phyloP scores from a whole-genome alignment of 2,797 vertebrate species.

The Melanotaenia boesemani region DNA sequence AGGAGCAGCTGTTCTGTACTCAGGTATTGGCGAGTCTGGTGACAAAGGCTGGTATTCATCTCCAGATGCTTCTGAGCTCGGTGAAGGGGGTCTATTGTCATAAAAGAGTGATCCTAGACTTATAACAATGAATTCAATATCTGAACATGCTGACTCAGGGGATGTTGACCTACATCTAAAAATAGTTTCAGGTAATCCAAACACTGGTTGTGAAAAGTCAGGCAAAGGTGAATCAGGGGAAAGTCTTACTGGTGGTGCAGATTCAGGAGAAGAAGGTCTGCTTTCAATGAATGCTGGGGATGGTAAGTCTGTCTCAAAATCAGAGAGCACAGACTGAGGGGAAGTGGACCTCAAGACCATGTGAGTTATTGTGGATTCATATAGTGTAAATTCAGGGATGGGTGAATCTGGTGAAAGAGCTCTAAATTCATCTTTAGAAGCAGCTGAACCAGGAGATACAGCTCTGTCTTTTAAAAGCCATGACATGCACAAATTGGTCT shows the following conservation, averaged over 20 bases:
- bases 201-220: constrained; percentile 35
- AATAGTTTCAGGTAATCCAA: constrained; percentile 17
- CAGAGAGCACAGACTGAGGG: constrained; percentile 62
- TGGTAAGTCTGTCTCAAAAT: constrained; percentile 39
- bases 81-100: constrained; percentile 57
- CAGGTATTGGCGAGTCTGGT: constrained; percentile 67
- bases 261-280: constrained; percentile 59
- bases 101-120: constrained; percentile 34
- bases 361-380: constrained; percentile 15
- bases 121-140: constrained; percentile 61
- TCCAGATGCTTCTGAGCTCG: constrained; percentile 50
- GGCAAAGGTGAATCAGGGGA: constrained; percentile 63
- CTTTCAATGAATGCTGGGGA: constrained; percentile 28
- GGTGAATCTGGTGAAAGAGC: constrained; percentile 64
- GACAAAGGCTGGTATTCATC: constrained; percentile 55
- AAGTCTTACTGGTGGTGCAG: constrained; percentile 27
- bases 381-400: constrained; percentile 35
- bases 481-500: constrained; percentile 42
- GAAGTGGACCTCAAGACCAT: constrained; percentile 44
- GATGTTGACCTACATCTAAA: constrained; percentile 62
- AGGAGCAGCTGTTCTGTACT: constrained; percentile 30
- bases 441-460: constrained; percentile 49
- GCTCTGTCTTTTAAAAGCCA: constrained; percentile 57
- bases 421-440: constrained; percentile 28
- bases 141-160: constrained; percentile 71